Evolutionary conservation across 2,113 vertebrate species (phyloP).

Genomic region (Trogon melanurus): DNA sequence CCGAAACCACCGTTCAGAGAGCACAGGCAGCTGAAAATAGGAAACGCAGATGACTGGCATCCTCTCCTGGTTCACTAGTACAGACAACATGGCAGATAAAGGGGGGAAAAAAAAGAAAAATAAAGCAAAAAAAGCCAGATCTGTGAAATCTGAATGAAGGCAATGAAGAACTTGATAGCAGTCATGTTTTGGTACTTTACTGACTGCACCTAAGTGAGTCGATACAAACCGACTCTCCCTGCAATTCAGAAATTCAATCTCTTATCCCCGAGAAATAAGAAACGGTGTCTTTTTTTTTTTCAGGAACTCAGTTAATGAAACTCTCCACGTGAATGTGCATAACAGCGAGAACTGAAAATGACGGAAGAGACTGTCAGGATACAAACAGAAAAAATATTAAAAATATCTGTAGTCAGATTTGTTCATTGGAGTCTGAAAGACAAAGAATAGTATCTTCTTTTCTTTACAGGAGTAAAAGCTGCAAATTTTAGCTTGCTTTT

Average conservation of each 20-base stretch:
- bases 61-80: not conserved
- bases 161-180: not conserved
- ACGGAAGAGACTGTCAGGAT: not conserved
- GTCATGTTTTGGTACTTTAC: not conserved
- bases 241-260: not conserved
- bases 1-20: not conserved
- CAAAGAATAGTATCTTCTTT: not conserved
- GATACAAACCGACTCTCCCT: not conserved
- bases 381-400: not conserved
- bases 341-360: not conserved
- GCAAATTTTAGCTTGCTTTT: not conserved
- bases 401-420: not conserved
- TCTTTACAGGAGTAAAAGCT: not conserved
- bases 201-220: not conserved
- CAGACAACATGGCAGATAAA: not conserved
- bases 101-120: fast-evolving
- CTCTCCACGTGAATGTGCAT: not conserved
- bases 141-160: not conserved
- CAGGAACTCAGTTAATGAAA: not conserved
- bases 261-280: not conserved
- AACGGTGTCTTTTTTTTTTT: not conserved
- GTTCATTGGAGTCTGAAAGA: not conserved
- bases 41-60: not conserved
- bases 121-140: not conserved
- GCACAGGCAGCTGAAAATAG: not conserved